These are phyloP conservation scores for Sebastes variabilis DNA, from an alignment of 2,797 vertebrate species.

Conservation along the genomic window DNA sequence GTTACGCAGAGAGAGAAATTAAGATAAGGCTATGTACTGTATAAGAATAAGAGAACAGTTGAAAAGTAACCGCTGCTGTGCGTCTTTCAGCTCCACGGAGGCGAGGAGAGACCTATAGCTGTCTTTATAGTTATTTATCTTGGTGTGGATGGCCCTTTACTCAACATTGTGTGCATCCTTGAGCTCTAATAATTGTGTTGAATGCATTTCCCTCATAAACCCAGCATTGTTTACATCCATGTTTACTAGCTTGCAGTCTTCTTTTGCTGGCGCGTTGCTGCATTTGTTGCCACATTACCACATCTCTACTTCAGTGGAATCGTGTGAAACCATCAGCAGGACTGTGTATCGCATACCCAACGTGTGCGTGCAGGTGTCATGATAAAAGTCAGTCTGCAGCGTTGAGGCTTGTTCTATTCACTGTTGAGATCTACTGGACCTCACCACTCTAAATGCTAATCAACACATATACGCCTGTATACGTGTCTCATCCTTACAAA, in stretches of 20 bases:
- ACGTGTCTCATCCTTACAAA: too few species aligned
- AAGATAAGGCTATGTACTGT: too few species aligned
- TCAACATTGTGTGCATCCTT: background rate
- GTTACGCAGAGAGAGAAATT: too few species aligned
- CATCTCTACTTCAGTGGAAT: background rate
- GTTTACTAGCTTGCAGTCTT: too few species aligned
- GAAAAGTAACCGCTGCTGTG: too few species aligned
- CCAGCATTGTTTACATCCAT: background rate
- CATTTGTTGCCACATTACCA: background rate
- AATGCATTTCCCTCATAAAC: background rate
- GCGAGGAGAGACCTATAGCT: too few species aligned
- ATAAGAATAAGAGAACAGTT: too few species aligned
- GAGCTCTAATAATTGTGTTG: too few species aligned
- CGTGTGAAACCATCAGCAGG: background rate
- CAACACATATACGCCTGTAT: too few species aligned
- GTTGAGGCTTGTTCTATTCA: background rate
- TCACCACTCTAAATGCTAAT: too few species aligned
- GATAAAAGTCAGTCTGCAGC: background rate
- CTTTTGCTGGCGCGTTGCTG: background rate
- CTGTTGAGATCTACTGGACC: background rate
- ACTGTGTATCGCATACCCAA: background rate
- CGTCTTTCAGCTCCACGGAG: too few species aligned
- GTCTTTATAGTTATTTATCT: background rate
- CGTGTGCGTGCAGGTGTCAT: background rate
- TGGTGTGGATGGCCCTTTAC: background rate